Conservation (phyloP, 2,888 invertebrate species). For the Artemia sinica region DNA sequence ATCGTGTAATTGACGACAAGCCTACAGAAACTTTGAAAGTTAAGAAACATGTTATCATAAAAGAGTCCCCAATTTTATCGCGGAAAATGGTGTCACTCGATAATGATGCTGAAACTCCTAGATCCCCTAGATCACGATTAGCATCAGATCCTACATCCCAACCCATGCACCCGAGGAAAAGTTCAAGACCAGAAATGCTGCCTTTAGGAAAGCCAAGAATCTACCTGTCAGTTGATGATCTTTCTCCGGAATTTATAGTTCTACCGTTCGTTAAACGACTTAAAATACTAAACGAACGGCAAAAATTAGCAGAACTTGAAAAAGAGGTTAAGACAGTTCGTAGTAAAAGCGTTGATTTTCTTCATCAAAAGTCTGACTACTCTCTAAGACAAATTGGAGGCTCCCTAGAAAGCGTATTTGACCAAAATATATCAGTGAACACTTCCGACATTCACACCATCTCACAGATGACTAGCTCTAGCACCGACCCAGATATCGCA, state of each 20-base stretch:
- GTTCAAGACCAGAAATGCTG: neutral
- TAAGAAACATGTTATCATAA: slow-evolving; percentile 16
- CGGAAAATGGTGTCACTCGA: neutral
- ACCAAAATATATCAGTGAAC: neutral
- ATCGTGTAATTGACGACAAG: neutral
- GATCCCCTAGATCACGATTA: neutral
- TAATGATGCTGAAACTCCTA: neutral
- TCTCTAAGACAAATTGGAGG: slow-evolving; percentile 20
- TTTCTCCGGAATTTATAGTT: slow-evolving; percentile 69
- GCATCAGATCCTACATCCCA: slow-evolving; percentile 3
- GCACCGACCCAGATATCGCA: neutral
- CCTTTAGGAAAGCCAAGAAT: slow-evolving; percentile 22
- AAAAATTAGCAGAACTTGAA: slow-evolving; percentile 64
- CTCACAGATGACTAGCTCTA: neutral
- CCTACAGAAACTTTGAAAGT: slow-evolving; percentile 23
- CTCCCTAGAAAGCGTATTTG: slow-evolving; percentile 15
- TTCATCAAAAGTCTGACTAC: slow-evolving; percentile 29
- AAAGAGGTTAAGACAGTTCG: slow-evolving; percentile 42
- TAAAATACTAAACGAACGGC: slow-evolving; percentile 70
- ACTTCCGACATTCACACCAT: neutral
- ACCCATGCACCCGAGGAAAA: neutral
- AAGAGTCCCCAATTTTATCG: neutral
- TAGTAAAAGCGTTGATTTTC: slow-evolving; percentile 58
- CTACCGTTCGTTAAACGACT: slow-evolving; percentile 71
- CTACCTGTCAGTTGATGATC: slow-evolving; percentile 64